phyloP scores from a whole-genome alignment of 2,113 vertebrate species.

The Chloropsis cyanopogon region DNA sequence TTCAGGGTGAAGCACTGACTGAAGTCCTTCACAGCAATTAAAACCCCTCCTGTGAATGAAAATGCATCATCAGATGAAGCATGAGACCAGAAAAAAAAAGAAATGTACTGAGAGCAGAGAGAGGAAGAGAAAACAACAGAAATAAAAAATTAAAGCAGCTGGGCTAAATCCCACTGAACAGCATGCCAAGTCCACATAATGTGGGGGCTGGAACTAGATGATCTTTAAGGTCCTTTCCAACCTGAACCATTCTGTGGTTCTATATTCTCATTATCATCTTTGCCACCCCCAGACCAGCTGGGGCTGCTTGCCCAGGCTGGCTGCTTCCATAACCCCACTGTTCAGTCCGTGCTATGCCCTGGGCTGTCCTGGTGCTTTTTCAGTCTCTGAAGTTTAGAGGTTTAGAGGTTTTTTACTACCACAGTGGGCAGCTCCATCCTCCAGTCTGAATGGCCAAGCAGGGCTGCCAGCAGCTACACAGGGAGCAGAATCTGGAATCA shows the following conservation, averaged over 20 bases:
- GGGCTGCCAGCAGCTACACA: neutral
- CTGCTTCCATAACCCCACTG: neutral
- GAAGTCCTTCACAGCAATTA: neutral
- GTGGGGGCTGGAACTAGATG: neutral
- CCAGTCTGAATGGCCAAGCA: neutral
- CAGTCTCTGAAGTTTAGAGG: neutral
- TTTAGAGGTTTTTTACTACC: neutral
- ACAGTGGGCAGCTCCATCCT: neutral
- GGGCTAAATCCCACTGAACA: neutral
- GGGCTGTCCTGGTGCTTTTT: neutral
- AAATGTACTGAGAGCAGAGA: neutral
- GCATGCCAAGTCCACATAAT: neutral
- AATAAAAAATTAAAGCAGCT: neutral
- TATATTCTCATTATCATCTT: neutral
- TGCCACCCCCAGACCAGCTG: neutral
- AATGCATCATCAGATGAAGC: neutral
- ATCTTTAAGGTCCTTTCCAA: neutral
- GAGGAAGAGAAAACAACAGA: neutral
- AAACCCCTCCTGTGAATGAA: neutral
- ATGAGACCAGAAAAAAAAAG: neutral
- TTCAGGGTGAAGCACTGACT: neutral
- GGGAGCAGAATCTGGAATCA: neutral
- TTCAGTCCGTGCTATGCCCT: neutral
- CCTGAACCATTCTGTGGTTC: neutral
- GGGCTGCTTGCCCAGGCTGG: neutral